These are phyloP conservation scores for Delphinus delphis DNA, from an alignment of 2,113 vertebrate genomes.

Conservation along the genomic window DNA sequence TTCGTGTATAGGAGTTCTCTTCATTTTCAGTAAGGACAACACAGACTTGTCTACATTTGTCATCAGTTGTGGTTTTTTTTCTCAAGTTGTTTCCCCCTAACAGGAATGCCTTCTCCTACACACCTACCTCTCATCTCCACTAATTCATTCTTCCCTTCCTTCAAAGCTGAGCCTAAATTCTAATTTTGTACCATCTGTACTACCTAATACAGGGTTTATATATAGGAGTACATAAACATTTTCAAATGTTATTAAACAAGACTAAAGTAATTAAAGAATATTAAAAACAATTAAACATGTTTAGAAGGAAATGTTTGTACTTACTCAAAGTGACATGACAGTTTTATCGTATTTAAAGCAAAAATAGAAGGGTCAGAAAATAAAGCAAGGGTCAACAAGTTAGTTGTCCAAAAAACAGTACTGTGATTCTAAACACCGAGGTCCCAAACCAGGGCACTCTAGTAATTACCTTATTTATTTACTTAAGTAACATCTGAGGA, in stretches of 20 bases:
- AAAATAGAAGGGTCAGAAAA: background rate
- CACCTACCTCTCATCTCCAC: background rate
- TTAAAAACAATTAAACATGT: background rate
- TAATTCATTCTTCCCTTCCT: background rate
- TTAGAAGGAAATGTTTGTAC: background rate
- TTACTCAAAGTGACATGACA: background rate
- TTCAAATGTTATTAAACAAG: background rate
- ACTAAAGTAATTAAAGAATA: background rate
- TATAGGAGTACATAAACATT: background rate
- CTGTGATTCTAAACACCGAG: conserved; percentile 21
- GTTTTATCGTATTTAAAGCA: background rate
- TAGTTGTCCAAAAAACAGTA: background rate
- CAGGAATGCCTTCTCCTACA: background rate
- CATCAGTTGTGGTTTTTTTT: background rate
- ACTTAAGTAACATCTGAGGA: background rate
- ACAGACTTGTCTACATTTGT: background rate
- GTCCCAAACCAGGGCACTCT: background rate
- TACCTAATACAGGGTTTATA: background rate
- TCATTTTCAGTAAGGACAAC: background rate
- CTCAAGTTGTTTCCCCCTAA: background rate
- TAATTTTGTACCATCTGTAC: background rate
- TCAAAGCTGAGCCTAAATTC: background rate
- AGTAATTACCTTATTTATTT: background rate
- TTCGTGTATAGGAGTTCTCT: background rate
- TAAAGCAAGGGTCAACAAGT: conserved; percentile 6